Evolutionary conservation across 2,797 vertebrate species (phyloP), one percentile per base, ranked within the genome.

Genomic region (Caiman crocodilus): DNA sequence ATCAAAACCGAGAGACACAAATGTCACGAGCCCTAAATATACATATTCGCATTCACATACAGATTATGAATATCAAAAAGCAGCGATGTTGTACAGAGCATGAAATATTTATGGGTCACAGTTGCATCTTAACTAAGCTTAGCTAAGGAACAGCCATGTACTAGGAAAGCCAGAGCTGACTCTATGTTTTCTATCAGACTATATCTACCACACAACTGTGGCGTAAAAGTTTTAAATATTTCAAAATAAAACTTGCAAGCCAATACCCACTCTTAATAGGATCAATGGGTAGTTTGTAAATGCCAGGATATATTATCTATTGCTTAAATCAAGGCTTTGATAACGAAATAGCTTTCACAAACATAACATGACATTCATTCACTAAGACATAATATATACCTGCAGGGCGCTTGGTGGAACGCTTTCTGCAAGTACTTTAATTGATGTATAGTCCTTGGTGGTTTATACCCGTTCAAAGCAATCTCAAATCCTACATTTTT

Each of bases 291-390:
- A 79, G 74, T 61, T 90, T 82, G 64, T 79, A 65, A 65, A 35
- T 2, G 61, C 75, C 77, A 83, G 76, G 7, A 57, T 65, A 18
- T 18, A 84, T 87, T 86, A 82, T 10, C 81, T 28, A 5, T 23
- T 80, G 63, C 55, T 67, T 73, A 92, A 89, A 87, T 77, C 82
- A 50, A 1, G 60, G 87, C 89, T 94, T 90, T 92, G 78, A 67
- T 93, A 93, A 89, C 17, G 30, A 93, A 92, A 84, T 80, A 35
- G 79, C 93, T 89, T 85, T 30, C 92, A 80, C 60, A 93, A 94
- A 93, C 2, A 1, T 42, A 96, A 94, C 89, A 87, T 59, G 90
- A 89, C 69, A 87, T 85, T 77, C 82, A 59, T 58, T 82, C 90
- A 12, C 28, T 12, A 14, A 83, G 87, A 84, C 76, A 55, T 1